Percentiles rank a stretch among this genome's conserved stretches.
phyloP scores from a whole-genome alignment of 2,113 vertebrate genomes.

The Leptodactylus fuscus region DNA sequence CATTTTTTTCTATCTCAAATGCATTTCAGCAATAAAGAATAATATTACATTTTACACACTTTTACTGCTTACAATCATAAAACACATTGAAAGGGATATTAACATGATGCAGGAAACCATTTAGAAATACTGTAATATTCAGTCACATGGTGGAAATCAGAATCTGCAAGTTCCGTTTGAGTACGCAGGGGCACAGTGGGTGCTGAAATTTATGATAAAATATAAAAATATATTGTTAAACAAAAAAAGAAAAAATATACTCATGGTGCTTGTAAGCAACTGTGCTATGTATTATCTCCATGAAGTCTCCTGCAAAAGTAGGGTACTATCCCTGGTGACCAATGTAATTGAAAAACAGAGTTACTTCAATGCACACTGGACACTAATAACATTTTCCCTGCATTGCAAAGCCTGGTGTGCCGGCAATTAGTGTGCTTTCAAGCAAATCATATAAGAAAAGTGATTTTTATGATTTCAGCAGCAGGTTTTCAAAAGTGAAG shows the following conservation, averaged over 20 bases:
- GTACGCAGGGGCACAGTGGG: not conserved
- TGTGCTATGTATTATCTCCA: not conserved
- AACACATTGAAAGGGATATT: not conserved
- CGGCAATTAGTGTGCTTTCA: not conserved
- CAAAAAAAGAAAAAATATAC: not conserved
- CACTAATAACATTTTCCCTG: not conserved
- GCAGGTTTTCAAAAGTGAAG: slow-evolving; percentile 4
- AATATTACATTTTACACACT: no score
- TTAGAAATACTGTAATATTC: not conserved
- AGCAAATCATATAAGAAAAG: slow-evolving; percentile 16
- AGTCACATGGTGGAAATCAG: not conserved
- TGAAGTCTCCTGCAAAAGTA: not conserved
- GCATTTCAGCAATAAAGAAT: no score
- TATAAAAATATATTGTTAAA: not conserved
- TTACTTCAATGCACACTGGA: slow-evolving; percentile 11
- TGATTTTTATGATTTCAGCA: not conserved
- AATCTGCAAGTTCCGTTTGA: not conserved
- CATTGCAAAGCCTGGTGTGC: not conserved
- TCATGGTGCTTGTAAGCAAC: not conserved
- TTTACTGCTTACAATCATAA: no score
- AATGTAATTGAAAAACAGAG: not conserved
- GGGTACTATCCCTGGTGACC: not conserved
- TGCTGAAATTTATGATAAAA: not conserved
- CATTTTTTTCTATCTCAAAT: no score
- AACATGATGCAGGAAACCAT: not conserved